Evolutionary conservation across 2,888 invertebrate species (phyloP), one percentile per base, ranked within the genome.

Genomic region (Oxytorus armatus): DNA sequence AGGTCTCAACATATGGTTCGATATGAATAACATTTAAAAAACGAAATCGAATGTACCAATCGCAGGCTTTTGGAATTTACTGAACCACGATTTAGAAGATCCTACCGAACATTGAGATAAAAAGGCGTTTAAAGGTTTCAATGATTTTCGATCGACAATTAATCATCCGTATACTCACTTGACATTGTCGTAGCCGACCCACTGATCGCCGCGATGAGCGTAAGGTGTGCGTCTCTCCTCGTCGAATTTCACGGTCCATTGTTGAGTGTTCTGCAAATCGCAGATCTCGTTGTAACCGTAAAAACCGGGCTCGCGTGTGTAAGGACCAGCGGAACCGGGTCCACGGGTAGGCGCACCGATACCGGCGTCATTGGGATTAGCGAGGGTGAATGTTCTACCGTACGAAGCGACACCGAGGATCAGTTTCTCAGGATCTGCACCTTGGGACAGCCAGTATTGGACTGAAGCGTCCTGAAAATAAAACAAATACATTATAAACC

Each of bases 321-420:
- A 96, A 0, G 93, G 94, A 1, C 96, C 96, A 3, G 93, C 93
- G n/a, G 92, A 86, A 0, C 96, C 96, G 0, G 93, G 92, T 0
- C 95, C 95, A 25, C 87, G 91, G 5, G 93, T 92, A 0, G 94
- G 92, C 0, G 95, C 94, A 25, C 95, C 94, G 0, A 95, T 92
- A 1, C 90, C 90, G 25, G 93, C 92, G 0, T 91, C 85, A 0
- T 82, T 87, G 3, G 92, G 84, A 82, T 94, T 88, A 0, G 90
- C 87, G 18, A 97, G 89, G 0, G 93, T 94, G 84, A 95, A 97
- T 0, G 95, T 93, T 72, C 94, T 93, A 0, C 96, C 96, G 85
- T 96, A 96, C 1, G 95, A 93, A 0, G 95, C 95, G 39, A 96
- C 91, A 0, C 97, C 97, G 1, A 97, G 81, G 0, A 95, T 92